These are phyloP conservation scores for Cirrhinus molitorella DNA, from an alignment of 2,797 vertebrate genomes.

Conservation along the genomic window DNA sequence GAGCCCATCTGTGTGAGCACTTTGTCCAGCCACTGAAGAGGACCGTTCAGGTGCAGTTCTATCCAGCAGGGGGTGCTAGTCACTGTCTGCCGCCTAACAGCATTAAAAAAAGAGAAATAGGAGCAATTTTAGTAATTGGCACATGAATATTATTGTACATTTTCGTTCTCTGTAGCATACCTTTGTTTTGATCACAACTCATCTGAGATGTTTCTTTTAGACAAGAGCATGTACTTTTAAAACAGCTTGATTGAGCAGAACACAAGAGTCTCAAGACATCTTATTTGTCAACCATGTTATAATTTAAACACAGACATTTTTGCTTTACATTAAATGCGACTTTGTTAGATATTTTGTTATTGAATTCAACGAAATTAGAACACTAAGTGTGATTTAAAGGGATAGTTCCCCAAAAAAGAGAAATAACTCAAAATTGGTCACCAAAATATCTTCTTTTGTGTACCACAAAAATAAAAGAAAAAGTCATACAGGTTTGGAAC, in stretches of 20 bases:
- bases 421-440: not conserved
- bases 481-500: not conserved
- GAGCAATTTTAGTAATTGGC: not conserved
- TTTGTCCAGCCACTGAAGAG: slow-evolving; percentile 98
- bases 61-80: slow-evolving; percentile 99
- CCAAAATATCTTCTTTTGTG: not conserved
- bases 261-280: too few species aligned
- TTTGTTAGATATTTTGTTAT: not conserved
- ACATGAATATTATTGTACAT: not conserved
- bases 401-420: not conserved
- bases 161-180: not conserved
- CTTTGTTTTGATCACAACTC: not conserved
- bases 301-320: not conserved
- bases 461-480: not conserved
- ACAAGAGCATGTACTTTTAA: not conserved
- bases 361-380: not conserved
- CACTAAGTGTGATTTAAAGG: not conserved
- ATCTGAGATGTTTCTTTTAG: too few species aligned
- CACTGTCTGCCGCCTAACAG: slow-evolving; percentile 92
- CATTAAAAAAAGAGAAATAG: slow-evolving; percentile 12
- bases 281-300: not conserved
- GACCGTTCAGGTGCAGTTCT: slow-evolving; percentile 97
- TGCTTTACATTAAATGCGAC: not conserved
- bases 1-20: slow-evolving; percentile 99
- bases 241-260: not conserved